Evolutionary conservation across 2,888 invertebrate genomes (phyloP), one percentile per base, ranked within the genome.

Genomic region (Lamproptera curius): DNA sequence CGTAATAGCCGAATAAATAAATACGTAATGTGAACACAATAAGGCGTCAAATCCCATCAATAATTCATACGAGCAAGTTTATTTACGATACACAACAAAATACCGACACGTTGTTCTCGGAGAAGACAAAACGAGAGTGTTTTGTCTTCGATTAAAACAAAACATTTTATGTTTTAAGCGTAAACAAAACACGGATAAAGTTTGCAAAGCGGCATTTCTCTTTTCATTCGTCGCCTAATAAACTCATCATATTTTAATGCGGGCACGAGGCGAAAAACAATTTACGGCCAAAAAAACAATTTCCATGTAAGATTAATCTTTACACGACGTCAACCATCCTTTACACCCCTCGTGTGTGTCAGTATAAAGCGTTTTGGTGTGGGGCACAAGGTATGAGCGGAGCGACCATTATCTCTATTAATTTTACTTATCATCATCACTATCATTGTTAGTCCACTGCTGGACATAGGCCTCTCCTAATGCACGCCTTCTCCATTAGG

Each of bases 271-370:
- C 48, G 57, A 59, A 59, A 49, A 63, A 65, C 64, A 62, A 65
- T 63, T 56, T 43, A 53, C 65, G 65, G 9, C 9, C 9, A 23
- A 63, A 61, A 66, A 76, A 74, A 76, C 76, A 74, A 75, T 73
- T 73, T 73, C 63, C 66, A 67, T 69, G 73, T 70, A 67, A 76
- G 70, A 77, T 78, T 80, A 77, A 81, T 76, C 72, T 78, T 76
- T 74, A 75, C 67, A 55, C 64, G 55, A 56, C 61, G 65, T 64
- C 63, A 61, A 69, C 70, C 63, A 62, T 54, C 59, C 62, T 59
- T 60, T 65, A 63, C 62, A 62, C 56, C 59, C 63, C 57, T 57
- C 53, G 56, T 58, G 61, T 61, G 59, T 61, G 59, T 50, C 55
- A 61, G 58, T 62, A 55, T 56, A 48, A 57, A 58, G 61, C 53